These are phyloP conservation scores for Aurelia aurita DNA, from an alignment of 30 jellyfish, hydroid and myxozoan species.

Conservation along the genomic window DNA sequence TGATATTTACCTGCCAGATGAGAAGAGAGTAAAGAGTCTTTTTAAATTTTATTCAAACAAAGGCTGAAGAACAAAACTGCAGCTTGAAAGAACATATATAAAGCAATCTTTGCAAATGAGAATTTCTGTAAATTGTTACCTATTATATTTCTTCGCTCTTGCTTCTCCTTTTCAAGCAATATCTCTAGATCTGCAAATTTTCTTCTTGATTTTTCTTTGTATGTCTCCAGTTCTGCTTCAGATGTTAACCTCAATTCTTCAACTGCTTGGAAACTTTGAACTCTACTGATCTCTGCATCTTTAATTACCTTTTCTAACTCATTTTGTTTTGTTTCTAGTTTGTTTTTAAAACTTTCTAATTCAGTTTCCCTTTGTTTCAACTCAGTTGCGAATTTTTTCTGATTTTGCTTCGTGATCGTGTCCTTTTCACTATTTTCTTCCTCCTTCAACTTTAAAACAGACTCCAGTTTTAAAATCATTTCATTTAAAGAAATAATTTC, in stretches of 20 bases:
- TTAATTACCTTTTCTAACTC: neutral
- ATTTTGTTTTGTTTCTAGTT: neutral
- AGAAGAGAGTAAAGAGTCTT: too few species aligned
- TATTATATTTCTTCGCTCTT: neutral
- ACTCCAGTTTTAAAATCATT: neutral
- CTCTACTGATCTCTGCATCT: neutral
- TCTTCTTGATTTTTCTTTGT: slow-evolving; percentile 2
- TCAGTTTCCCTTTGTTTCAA: slow-evolving; percentile 11
- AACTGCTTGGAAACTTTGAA: neutral
- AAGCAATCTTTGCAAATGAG: neutral
- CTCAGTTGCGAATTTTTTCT: neutral
- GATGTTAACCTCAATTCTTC: neutral
- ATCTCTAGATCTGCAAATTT: slow-evolving; percentile 2
- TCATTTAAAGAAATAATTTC: slow-evolving; percentile 4
- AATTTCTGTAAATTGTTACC: neutral
- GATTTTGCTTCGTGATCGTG: neutral
- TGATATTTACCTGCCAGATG: too few species aligned
- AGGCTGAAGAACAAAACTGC: too few species aligned
- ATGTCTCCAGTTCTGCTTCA: neutral
- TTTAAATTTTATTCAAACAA: too few species aligned
- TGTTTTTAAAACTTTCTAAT: neutral
- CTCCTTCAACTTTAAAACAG: neutral
- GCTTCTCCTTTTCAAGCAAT: neutral
- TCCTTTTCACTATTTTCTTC: neutral
- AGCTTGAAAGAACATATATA: too few species aligned